A percentile compares a stretch with the other conserved stretches of the same genome.
phyloP scores from a whole-genome alignment of 2,113 vertebrate genomes.

The Pteruthius melanotis region DNA sequence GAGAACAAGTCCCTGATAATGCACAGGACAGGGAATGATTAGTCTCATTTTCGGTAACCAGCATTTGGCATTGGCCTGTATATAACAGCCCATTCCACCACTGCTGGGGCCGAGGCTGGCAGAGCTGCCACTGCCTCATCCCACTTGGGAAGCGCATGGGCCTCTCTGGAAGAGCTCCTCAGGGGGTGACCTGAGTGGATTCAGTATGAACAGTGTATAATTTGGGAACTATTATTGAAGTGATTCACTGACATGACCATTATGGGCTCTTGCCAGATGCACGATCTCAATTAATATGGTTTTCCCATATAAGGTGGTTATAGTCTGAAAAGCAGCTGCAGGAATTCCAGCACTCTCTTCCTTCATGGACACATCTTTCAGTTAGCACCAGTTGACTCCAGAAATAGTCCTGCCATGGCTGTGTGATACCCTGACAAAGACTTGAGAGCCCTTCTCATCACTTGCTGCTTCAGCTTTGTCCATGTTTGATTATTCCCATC shows the following conservation, averaged over 20 bases:
- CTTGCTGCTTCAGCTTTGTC: neutral
- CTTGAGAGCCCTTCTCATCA: neutral
- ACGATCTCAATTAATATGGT: neutral
- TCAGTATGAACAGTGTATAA: neutral
- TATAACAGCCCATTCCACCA: fast-evolving
- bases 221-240: neutral
- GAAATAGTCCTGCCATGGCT: neutral
- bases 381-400: neutral
- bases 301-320: conserved; percentile 10
- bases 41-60: neutral
- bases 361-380: neutral
- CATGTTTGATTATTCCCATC: neutral
- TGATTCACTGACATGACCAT: neutral
- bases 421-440: neutral
- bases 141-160: neutral
- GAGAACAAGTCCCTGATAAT: fast-evolving
- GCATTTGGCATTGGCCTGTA: neutral
- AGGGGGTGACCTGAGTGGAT: neutral
- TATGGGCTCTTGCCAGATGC: neutral
- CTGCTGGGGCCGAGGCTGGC: neutral
- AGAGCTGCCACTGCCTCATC: neutral
- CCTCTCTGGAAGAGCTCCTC: neutral
- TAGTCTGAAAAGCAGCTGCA: neutral
- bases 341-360: neutral
- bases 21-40: neutral